A percentile compares a stretch with the other conserved stretches of the same genome.
Conservation (phyloP, 2,113 vertebrate genomes). For the Cacatua alba region DNA sequence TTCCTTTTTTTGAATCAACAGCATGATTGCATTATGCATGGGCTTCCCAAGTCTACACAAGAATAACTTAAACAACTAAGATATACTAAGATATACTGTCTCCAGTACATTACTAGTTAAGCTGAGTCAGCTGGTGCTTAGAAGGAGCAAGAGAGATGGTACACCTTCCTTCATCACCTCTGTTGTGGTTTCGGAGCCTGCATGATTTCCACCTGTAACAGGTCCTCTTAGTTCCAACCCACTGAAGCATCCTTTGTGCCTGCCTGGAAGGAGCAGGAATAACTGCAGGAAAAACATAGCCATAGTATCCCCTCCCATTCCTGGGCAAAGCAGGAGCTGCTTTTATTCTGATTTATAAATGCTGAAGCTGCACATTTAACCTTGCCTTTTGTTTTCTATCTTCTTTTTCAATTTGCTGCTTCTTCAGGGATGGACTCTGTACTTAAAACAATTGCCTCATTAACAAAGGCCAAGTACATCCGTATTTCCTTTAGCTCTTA, state of each 20-base stretch:
- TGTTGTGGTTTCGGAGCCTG: background rate
- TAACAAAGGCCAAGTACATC: background rate
- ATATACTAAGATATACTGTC: background rate
- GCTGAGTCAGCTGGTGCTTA: background rate
- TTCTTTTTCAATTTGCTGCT: background rate
- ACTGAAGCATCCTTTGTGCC: background rate
- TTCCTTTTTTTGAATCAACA: background rate
- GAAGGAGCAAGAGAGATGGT: background rate
- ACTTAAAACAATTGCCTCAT: background rate
- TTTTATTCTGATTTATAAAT: background rate
- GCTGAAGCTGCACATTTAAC: background rate
- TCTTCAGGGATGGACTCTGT: background rate
- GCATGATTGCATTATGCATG: background rate
- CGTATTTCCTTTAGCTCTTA: background rate
- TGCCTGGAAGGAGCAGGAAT: background rate
- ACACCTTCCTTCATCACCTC: background rate
- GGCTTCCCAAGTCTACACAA: background rate
- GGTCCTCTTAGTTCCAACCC: background rate
- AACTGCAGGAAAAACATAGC: background rate
- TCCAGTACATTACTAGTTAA: no score
- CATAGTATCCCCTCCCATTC: background rate
- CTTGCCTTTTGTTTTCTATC: background rate
- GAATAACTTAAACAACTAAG: background rate
- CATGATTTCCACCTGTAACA: rapidly evolving
- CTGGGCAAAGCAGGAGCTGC: background rate